These are phyloP conservation scores for Athripsodes cinereus DNA, from an alignment of 2,888 invertebrate species.

Conservation along the genomic window DNA sequence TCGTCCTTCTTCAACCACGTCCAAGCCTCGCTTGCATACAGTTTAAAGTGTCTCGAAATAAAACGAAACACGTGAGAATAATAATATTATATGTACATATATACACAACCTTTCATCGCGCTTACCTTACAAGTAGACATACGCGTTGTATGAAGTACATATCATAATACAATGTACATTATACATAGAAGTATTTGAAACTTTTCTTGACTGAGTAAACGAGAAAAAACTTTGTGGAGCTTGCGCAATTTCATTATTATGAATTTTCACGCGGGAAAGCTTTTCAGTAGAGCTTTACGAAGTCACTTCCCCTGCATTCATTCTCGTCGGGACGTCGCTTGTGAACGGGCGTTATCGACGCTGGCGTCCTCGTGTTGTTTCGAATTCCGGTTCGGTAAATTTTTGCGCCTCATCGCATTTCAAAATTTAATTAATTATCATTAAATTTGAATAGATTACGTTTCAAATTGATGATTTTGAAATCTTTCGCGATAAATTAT, in stretches of 20 bases:
- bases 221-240: constrained; percentile 15
- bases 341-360: constrained; percentile 18
- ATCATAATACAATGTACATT: neutral
- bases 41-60: too few species aligned
- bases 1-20: too few species aligned
- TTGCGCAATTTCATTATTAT: constrained; percentile 5
- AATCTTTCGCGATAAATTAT: neutral
- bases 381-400: constrained; percentile 15
- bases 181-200: neutral
- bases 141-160: too few species aligned
- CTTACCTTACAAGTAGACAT: too few species aligned
- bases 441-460: too few species aligned
- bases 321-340: constrained; percentile 21
- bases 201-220: constrained; percentile 6
- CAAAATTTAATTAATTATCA: neutral
- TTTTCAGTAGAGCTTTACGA: neutral
- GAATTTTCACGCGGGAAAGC: constrained; percentile 1
- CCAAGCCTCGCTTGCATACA: too few species aligned
- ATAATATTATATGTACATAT: too few species aligned
- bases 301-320: constrained; percentile 8
- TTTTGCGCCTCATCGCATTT: constrained; percentile 19
- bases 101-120: too few species aligned
- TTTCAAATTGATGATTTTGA: neutral
- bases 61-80: too few species aligned
- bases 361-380: neutral